Evolutionary conservation across 2,888 invertebrate species (phyloP), one percentile per base, ranked within the genome.

Genomic region (Pyrgus malvae): DNA sequence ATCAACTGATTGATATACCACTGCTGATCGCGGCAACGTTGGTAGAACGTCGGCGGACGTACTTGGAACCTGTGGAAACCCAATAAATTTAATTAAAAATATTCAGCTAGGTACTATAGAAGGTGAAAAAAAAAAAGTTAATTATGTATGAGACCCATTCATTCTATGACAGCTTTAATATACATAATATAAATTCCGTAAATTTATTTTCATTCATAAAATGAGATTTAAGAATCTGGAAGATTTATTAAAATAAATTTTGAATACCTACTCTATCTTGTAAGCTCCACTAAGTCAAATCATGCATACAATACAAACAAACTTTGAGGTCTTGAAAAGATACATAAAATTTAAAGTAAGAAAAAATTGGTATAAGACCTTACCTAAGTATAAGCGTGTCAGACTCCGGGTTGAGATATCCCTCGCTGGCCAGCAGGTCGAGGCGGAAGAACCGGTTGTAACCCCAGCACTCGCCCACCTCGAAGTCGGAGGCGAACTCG

Each of bases 381-480:
- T 80, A 95, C 94, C 96, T 92, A 40, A 98, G 87, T 61, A 97
- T 95, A 17, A 98, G 92, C 1, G 96, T 96, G 74, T 98, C 97
- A 16, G 93, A 92, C 55, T 95, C 94, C 1, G 95, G 93, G 77
- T 97, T 96, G 56, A 97, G 91, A 78, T 97, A 98, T 0, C 98
- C 98, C 86, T 98, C 98, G 65, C 95, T 95, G 33, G 96, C 96
- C 51, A 98, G 91, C 57, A 97, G 90, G 85, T 98, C 98, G 48
- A 98, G 91, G 31, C 97, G 90, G 84, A 97, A 98, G 88, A 98
- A 98, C 48, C 98, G 91, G 78, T 98, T 98, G 85, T 98, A 98
- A 0, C 98, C 98, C 98, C 98, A 98, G 75, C 98, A 98, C 91
- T 98, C 98, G 35, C 97, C 98, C 41, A 98, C 96, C 84, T 98